These are phyloP conservation scores for Liolophura sinensis DNA, from an alignment of 1,140 invertebrate species.

Conservation along the genomic window DNA sequence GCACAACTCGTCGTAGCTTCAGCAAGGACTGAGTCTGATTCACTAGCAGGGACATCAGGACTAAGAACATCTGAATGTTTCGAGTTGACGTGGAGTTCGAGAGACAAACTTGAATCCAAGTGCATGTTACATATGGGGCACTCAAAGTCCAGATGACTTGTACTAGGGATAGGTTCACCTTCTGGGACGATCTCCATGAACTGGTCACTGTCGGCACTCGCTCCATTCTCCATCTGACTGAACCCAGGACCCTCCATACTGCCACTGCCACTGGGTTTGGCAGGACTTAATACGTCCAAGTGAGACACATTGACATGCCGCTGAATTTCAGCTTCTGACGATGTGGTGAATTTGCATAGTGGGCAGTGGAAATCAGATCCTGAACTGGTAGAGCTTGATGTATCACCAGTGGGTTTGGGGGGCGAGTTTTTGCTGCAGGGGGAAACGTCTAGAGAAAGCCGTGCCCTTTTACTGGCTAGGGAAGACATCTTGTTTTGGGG, in stretches of 20 bases:
- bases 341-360: slow-evolving; percentile 77
- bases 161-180: no score
- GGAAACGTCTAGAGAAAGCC: no score
- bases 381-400: no score
- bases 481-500: no score
- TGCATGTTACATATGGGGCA: slow-evolving; percentile 43
- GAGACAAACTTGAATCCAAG: slow-evolving; percentile 72
- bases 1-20: not conserved
- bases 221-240: slow-evolving; percentile 18
- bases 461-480: no score
- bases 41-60: slow-evolving; percentile 44
- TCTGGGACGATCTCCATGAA: slow-evolving; percentile 64
- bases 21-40: not conserved
- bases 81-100: slow-evolving; percentile 83
- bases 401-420: no score
- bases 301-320: slow-evolving; percentile 83
- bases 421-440: no score
- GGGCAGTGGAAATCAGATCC: slow-evolving; percentile 64
- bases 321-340: slow-evolving; percentile 74
- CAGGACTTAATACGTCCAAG: slow-evolving; percentile 81
- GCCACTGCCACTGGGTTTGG: slow-evolving; percentile 57
- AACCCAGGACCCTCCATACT: slow-evolving; percentile 25
- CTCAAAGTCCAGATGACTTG: slow-evolving; percentile 30
- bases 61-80: slow-evolving; percentile 77
- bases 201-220: slow-evolving; percentile 42